These are phyloP conservation scores for Aplocera efformata DNA, from an alignment of 2,888 invertebrate genomes.

Conservation along the genomic window DNA sequence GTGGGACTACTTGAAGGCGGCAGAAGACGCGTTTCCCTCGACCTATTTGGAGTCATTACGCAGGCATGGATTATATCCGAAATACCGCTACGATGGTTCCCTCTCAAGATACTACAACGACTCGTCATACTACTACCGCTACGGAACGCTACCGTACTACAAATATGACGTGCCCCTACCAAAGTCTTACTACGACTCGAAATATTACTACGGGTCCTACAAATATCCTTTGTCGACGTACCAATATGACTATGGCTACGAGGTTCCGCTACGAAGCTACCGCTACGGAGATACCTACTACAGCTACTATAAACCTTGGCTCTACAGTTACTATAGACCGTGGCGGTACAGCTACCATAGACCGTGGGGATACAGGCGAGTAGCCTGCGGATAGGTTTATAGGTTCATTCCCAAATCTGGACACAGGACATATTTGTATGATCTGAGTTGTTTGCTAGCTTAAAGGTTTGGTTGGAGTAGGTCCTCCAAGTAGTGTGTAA, in stretches of 20 bases:
- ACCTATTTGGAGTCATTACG: slow-evolving; percentile 56
- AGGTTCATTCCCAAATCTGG: slow-evolving; percentile 5
- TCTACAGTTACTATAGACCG: slow-evolving; percentile 13
- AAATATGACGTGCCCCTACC: slow-evolving; percentile 13
- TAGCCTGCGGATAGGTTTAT: slow-evolving; percentile 10
- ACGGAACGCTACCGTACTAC: slow-evolving; percentile 11
- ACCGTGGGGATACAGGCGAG: slow-evolving; percentile 18
- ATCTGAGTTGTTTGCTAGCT: background rate
- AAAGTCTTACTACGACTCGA: slow-evolving; percentile 4
- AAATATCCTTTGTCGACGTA: slow-evolving; percentile 10
- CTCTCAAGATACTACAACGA: slow-evolving; percentile 17
- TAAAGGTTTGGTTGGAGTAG: no score
- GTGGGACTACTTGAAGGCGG: slow-evolving; percentile 53
- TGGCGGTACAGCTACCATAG: slow-evolving; percentile 13
- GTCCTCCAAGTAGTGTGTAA: no score
- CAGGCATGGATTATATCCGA: slow-evolving; percentile 37
- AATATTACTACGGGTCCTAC: slow-evolving; percentile 9
- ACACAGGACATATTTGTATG: slow-evolving; percentile 8
- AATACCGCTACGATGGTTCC: slow-evolving; percentile 10
- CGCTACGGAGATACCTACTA: slow-evolving; percentile 1
- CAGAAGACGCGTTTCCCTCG: slow-evolving; percentile 53
- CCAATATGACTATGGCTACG: slow-evolving; percentile 9
- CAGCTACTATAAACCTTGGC: slow-evolving; percentile 5
- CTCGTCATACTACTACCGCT: slow-evolving; percentile 19
- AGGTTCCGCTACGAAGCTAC: slow-evolving; percentile 10